Conservation (phyloP, 2,113 vertebrate species). For the Poeciliopsis occidentalis region DNA sequence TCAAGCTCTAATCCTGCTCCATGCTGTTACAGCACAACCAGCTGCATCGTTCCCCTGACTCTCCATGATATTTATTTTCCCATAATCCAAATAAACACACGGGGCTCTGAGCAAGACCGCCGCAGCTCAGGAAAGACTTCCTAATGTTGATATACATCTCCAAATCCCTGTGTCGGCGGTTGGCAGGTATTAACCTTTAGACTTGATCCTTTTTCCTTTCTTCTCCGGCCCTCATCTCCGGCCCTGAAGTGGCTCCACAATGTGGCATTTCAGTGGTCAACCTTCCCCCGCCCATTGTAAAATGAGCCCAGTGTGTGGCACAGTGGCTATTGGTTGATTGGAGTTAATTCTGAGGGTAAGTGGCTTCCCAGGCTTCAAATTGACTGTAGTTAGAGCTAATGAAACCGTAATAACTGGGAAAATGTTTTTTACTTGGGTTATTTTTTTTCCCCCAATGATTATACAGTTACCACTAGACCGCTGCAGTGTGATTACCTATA, state of each 20-base stretch:
- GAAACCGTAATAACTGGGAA: slow-evolving; percentile 48
- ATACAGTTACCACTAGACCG: slow-evolving; percentile 29
- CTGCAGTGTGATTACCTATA: slow-evolving; percentile 52
- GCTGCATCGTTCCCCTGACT: slow-evolving; percentile 38
- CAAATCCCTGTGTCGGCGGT: slow-evolving; percentile 33
- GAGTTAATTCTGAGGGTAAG: slow-evolving; percentile 37
- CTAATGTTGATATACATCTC: slow-evolving; percentile 56
- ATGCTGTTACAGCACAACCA: slow-evolving; percentile 52
- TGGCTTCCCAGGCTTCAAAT: slow-evolving; percentile 44
- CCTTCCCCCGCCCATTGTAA: too few species aligned
- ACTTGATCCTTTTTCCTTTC: slow-evolving; percentile 31
- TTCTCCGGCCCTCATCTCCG: slow-evolving; percentile 9
- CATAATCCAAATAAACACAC: slow-evolving; percentile 66
- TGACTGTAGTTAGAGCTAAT: slow-evolving; percentile 57
- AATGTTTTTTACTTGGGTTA: slow-evolving; percentile 40
- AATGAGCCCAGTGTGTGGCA: slow-evolving; percentile 14
- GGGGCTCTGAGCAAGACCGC: slow-evolving; percentile 23
- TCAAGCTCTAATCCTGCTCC: slow-evolving; percentile 45
- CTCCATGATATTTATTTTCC: slow-evolving; percentile 63
- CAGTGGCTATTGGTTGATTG: slow-evolving; percentile 22
- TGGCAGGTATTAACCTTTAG: slow-evolving; percentile 60
- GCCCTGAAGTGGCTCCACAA: slow-evolving; percentile 27
- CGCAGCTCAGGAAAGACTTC: slow-evolving; percentile 10
- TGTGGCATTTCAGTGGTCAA: slow-evolving; percentile 30
- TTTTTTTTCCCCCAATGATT: slow-evolving; percentile 31